Evolutionary conservation across 2,113 vertebrate genomes (phyloP), one percentile per base, ranked within the genome.

Genomic region (Lasiurus borealis): DNA sequence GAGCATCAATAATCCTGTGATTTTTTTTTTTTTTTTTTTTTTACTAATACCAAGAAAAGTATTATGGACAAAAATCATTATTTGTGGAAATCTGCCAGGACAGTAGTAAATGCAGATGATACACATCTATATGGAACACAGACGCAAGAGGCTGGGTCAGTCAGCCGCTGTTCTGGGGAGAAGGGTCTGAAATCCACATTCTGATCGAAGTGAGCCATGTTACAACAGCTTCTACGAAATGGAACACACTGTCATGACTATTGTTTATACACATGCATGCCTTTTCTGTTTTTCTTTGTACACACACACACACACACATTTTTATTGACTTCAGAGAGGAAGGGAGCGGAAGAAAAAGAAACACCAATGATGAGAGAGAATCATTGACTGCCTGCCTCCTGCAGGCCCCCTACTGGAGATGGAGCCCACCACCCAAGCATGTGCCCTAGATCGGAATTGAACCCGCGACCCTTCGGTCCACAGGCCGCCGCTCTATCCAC

Each of bases 31-130:
- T 52, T 59, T 59, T 59, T 16, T 57, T 57, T 57, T 75, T 95
- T 84, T 59, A 89, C 3, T 21, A 88, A 95, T 64, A 90, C 59
- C 69, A 78, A 93, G 72, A 59, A 86, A 97, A 95, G 87, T 6
- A 34, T 13, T 71, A 64, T 85, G 48, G 31, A 92, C 50, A 82
- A 77, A 96, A 95, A 48, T 77, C 31, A 52, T 2, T 64, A 81
- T 59, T 91, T 93, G 71, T 3, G 31, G 91, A 96, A 94, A 69
- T n/a, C 48, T 88, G 36, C 68, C 78, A 25, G 44, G 46, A 86
- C 15, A 91, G 13, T 29, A 27, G 78, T 84, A 81, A 85, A 85
- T 34, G 21, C 16, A 90, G n/a, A 59, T 48, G 34, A 78, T 19
- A 59, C 44, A 59, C 78, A 82, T 3, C 77, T 8, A 57, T 15